phyloP scores from a whole-genome alignment of 2,797 vertebrate genomes.

The Phaenicophaeus curvirostris region DNA sequence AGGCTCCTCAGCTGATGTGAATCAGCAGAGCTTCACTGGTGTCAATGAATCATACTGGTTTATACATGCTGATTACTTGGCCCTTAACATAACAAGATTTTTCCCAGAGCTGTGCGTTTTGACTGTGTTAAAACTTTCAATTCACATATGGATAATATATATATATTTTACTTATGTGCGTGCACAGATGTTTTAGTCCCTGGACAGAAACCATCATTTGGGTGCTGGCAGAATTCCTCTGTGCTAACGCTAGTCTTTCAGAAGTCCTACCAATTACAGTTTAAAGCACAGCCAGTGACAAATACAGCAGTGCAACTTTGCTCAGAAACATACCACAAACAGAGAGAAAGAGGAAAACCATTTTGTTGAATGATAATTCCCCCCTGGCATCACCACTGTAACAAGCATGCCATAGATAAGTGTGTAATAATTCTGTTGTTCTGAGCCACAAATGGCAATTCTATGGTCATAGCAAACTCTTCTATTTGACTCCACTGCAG shows the following conservation, averaged over 20 bases:
- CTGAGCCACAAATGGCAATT: not conserved
- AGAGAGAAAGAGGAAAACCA: not conserved
- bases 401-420: not conserved
- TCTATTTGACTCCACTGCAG: not conserved
- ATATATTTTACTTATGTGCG: not conserved
- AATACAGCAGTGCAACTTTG: not conserved
- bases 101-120: constrained; percentile 27
- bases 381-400: not conserved
- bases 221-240: constrained; percentile 4
- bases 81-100: not conserved
- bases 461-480: not conserved
- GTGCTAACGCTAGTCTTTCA: not conserved
- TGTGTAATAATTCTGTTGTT: not conserved
- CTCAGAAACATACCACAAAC: not conserved
- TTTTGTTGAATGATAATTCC: not conserved
- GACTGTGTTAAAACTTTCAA: constrained; percentile 9
- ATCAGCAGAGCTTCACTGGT: not conserved
- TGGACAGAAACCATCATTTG: not conserved
- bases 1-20: constrained; percentile 5
- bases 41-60: constrained; percentile 10
- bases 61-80: constrained; percentile 44
- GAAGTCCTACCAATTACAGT: not conserved
- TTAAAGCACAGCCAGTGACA: not conserved
- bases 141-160: not conserved
- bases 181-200: constrained; percentile 17